Percentiles rank a stretch among this genome's conserved stretches.
Conservation (phyloP, 2,797 vertebrate species). For the Cossypha niveicapilla region DNA sequence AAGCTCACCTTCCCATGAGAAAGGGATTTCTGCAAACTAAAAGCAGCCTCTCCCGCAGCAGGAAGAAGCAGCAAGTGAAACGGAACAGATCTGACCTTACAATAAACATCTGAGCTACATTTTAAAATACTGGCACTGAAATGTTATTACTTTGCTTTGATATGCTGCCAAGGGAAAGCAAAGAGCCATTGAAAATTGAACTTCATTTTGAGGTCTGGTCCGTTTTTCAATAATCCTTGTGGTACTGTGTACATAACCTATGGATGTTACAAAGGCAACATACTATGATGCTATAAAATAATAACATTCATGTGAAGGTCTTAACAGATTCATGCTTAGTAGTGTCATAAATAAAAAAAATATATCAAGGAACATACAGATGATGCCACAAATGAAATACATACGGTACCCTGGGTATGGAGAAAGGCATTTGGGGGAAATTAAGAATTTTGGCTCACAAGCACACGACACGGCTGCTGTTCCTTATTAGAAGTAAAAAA, state of each 20-base stretch:
- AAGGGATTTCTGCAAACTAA: not conserved
- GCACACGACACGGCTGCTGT: not conserved
- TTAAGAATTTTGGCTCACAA: not conserved
- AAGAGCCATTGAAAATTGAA: not conserved
- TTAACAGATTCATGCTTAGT: not conserved
- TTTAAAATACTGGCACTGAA: constrained; percentile 8
- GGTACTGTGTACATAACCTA: not conserved
- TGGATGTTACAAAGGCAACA: not conserved
- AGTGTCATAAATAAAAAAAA: not conserved
- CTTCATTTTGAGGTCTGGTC: not conserved
- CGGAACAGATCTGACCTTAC: not conserved
- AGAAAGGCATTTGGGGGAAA: not conserved
- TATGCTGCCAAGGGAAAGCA: constrained; percentile 18
- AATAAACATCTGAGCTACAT: constrained; percentile 34
- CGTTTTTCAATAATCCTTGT: not conserved
- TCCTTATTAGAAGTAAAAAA: not conserved
- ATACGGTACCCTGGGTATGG: not conserved
- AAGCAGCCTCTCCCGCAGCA: not conserved
- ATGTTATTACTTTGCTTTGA: constrained; percentile 36
- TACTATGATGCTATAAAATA: not conserved
- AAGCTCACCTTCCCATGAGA: not conserved
- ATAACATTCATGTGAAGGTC: not conserved
- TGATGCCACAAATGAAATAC: not conserved
- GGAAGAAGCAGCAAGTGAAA: constrained; percentile 12
- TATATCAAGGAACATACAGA: not conserved